Conservation (phyloP, 2,113 vertebrate genomes). For the Pelmatolapia mariae region DNA sequence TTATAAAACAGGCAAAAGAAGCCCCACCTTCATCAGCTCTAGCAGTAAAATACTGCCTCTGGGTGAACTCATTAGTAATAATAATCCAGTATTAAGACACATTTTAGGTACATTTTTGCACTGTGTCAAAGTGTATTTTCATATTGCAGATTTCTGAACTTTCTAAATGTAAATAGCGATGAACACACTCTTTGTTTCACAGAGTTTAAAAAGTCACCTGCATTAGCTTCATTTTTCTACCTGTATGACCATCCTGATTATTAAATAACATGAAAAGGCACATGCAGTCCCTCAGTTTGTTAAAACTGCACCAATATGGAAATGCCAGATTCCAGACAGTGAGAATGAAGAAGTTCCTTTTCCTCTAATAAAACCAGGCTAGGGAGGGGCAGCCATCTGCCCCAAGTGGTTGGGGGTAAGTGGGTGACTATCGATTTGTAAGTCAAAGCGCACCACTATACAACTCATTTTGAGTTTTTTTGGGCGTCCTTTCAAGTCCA, state of each 20-base stretch:
- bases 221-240: neutral
- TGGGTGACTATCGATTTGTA: neutral
- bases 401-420: neutral
- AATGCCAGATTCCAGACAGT: neutral
- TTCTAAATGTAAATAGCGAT: neutral
- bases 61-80: neutral
- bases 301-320: neutral
- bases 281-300: neutral
- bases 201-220: neutral
- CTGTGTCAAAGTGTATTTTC: neutral
- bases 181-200: neutral
- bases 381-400: neutral
- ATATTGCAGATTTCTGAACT: neutral
- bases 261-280: neutral
- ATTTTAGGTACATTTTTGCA: neutral
- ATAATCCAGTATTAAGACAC: neutral
- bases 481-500: neutral
- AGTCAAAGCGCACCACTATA: neutral
- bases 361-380: neutral
- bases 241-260: neutral
- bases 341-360: neutral
- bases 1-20: neutral
- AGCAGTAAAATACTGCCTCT: neutral
- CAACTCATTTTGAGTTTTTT: neutral
- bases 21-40: neutral